Base-by-base conservation (phyloP, 2,888 invertebrate species). In the Spodoptera littoralis region DNA sequence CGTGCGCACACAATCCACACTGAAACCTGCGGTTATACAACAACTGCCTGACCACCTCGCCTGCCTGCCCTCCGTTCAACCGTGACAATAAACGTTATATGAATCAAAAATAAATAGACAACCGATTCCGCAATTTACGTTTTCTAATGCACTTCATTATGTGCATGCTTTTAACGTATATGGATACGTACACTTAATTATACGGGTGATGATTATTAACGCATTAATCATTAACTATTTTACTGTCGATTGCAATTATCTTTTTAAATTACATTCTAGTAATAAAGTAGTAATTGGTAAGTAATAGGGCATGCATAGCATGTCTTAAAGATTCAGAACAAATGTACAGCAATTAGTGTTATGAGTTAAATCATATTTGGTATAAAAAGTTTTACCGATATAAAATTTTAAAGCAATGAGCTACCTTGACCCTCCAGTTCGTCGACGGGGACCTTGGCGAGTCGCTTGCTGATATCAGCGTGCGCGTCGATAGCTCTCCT, bases 401-500 rank as follows among this genome's bases (percentile, higher is more conserved):
- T 13, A 6, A 55, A 36, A 4, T 11, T 18, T 42, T 24, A 43
- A 30, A 46, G 4, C 44, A 49, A 41, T 9, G 11, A 43, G 68
- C 96, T 96, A 88, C 99, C 99, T 92, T 98, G 97, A 66, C 97
- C 96, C 88, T 99, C 98, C 56, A 99, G 96, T 86, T 98, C 98
- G 84, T 99, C 99, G 30, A 99, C 97, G 11, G 99, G 98, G 68
- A 98, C 97, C 90, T 98, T 98, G 84, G 98, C 96, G 61, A 99
- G 98, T 86, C 98, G 97, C 91, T 98, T 98, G 92, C 98, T 98
- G 95, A 99, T 97, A 87, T 98, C 98, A 78, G 97, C 97, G 94
- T 99, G 99, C 65, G 98, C 96, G 90, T 99, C 99, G 67, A 99
- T 97, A 63, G 98, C 97, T 79, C 98, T 97, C 83, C 99, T 97